These are phyloP conservation scores for Phalloptychus januarius DNA, from an alignment of 2,797 vertebrate genomes.

Conservation along the genomic window DNA sequence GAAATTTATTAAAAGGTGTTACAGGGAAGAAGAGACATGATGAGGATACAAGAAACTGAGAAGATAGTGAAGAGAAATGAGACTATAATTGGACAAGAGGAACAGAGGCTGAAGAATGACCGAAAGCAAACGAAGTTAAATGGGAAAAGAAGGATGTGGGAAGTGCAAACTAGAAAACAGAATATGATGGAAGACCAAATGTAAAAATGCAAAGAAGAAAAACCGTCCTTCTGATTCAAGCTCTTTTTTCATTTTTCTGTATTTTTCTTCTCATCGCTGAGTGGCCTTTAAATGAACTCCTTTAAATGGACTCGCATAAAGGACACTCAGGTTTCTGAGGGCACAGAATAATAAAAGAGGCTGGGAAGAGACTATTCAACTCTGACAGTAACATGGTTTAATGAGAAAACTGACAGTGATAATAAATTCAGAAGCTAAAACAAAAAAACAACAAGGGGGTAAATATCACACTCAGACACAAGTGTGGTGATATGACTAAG, in stretches of 20 bases:
- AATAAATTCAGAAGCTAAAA: constrained; percentile 1
- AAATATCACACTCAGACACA: constrained; percentile 11
- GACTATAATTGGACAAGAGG: constrained; percentile 9
- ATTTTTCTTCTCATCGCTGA: constrained; percentile 44
- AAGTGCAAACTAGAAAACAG: constrained; percentile 8
- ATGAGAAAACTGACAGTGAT: constrained; percentile 32
- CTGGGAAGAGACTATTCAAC: constrained; percentile 22
- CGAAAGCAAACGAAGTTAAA: constrained; percentile 28
- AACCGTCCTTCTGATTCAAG: constrained; percentile 22
- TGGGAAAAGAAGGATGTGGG: constrained; percentile 12
- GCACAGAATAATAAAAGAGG: constrained; percentile 45
- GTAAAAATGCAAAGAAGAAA: constrained; percentile 12
- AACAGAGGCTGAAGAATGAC: constrained; percentile 13
- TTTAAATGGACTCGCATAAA: too few species aligned
- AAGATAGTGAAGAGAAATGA: constrained; percentile 25
- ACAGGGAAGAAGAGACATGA: constrained; percentile 23
- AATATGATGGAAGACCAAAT: constrained; percentile 13
- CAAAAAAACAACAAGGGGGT: constrained; percentile 4
- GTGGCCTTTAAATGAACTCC: constrained; percentile 63
- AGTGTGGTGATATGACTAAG: constrained; percentile 2
- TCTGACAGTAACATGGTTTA: constrained; percentile 33
- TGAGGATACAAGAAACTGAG: constrained; percentile 25
- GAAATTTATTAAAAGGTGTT: constrained; percentile 52
- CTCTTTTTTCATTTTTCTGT: constrained; percentile 3
- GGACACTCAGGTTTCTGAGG: constrained; percentile 63